A percentile compares a stretch with the other conserved stretches of the same genome.
phyloP scores from a whole-genome alignment of 1,140 invertebrate genomes.

The Uloborus diversus region DNA sequence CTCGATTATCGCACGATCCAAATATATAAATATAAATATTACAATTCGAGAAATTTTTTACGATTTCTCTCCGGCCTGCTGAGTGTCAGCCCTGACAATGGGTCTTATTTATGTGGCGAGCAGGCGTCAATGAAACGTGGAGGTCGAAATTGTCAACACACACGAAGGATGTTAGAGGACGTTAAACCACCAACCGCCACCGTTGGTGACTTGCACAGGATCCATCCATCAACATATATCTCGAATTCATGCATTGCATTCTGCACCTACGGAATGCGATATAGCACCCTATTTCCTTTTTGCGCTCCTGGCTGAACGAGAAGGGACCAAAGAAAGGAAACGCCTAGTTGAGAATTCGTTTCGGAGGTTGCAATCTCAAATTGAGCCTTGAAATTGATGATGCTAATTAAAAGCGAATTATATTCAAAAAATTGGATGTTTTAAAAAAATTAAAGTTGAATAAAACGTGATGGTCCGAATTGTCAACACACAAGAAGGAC shows the following conservation, averaged over 20 bases:
- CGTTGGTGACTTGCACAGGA: background rate
- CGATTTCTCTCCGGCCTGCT: background rate
- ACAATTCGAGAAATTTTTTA: background rate
- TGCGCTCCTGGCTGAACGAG: too few species aligned
- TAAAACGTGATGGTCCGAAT: too few species aligned
- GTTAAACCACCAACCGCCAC: too few species aligned
- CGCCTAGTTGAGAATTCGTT: too few species aligned
- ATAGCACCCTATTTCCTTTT: background rate
- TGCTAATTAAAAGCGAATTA: too few species aligned
- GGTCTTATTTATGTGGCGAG: constrained; percentile 14
- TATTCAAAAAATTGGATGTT: too few species aligned
- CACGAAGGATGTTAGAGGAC: constrained; percentile 16
- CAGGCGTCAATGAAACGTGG: constrained; percentile 22
- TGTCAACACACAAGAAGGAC: too few species aligned
- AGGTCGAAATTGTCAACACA: constrained; percentile 18
- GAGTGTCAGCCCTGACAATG: background rate
- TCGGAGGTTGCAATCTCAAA: too few species aligned
- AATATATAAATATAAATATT: background rate
- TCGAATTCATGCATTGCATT: background rate
- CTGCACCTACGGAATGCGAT: background rate
- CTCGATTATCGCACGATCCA: background rate
- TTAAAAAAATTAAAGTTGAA: too few species aligned
- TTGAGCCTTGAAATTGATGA: too few species aligned
- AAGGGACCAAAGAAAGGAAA: too few species aligned
- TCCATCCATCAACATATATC: constrained; percentile 1